Evolutionary conservation across 2,888 invertebrate genomes (phyloP).

Genomic region (Rhagonycha fulva): DNA sequence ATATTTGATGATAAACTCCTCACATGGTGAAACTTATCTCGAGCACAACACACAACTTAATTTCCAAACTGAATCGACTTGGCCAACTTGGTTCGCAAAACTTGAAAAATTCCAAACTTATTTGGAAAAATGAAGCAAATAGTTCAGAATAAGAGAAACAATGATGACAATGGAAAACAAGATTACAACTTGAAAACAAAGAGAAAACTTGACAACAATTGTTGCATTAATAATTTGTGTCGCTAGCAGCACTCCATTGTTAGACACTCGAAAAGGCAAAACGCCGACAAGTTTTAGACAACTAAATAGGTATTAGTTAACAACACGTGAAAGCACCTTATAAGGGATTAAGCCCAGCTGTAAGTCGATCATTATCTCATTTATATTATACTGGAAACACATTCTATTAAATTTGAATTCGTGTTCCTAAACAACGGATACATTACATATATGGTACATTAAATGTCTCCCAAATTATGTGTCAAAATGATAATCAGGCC

Average conservation of each 20-base stretch:
- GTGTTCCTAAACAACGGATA: slow-evolving; percentile 1
- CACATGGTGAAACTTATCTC: neutral
- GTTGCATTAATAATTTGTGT: slow-evolving; percentile 21
- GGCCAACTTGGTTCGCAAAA: neutral
- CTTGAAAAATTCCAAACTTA: neutral
- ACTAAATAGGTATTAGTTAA: slow-evolving; percentile 25
- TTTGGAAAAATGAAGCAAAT: neutral
- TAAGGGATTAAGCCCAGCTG: slow-evolving; percentile 24
- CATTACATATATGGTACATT: neutral
- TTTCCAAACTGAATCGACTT: neutral
- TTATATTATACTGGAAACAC: slow-evolving; percentile 15
- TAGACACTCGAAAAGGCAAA: slow-evolving; percentile 20
- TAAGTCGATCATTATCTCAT: slow-evolving; percentile 23
- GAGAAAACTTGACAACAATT: slow-evolving; percentile 18
- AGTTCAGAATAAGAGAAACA: slow-evolving; percentile 6
- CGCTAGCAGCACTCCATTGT: slow-evolving; percentile 17
- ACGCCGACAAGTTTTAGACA: slow-evolving; percentile 19
- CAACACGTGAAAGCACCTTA: slow-evolving; percentile 24
- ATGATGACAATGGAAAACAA: slow-evolving; percentile 9
- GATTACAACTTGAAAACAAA: slow-evolving; percentile 16
- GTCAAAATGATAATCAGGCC: neutral
- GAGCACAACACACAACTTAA: neutral
- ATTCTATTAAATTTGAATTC: slow-evolving; percentile 18
- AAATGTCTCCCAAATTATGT: slow-evolving; percentile 6
- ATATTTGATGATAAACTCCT: neutral